These are phyloP conservation scores for Drosophila subpulchrella DNA, from an alignment of 1,140 invertebrate species.

Conservation along the genomic window DNA sequence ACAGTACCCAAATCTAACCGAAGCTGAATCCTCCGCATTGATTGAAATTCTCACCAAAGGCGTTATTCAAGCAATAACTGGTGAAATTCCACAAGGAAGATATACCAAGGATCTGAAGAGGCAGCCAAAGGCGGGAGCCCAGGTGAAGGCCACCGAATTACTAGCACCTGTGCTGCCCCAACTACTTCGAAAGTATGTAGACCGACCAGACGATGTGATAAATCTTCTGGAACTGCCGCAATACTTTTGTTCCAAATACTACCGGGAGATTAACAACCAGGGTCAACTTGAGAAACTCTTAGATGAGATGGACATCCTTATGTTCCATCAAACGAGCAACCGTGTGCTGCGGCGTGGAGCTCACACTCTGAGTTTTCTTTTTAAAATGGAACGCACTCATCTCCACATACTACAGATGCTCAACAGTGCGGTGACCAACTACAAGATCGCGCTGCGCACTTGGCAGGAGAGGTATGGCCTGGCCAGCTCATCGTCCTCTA, in stretches of 20 bases:
- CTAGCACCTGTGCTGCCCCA: slow-evolving; percentile 14
- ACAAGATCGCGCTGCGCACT: slow-evolving; percentile 12
- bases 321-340: slow-evolving; percentile 4
- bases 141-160: slow-evolving; percentile 3
- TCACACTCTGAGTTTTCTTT: slow-evolving; percentile 31
- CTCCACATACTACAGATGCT: slow-evolving; percentile 20
- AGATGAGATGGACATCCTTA: slow-evolving; percentile 19
- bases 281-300: slow-evolving; percentile 4
- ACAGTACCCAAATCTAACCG: neutral
- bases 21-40: slow-evolving; percentile 2
- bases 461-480: slow-evolving; percentile 11
- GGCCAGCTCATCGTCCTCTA: neutral
- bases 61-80: slow-evolving; percentile 53
- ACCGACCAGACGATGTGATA: neutral
- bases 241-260: slow-evolving; percentile 1
- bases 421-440: slow-evolving; percentile 32
- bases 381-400: neutral
- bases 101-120: slow-evolving; percentile 41
- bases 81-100: slow-evolving; percentile 51
- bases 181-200: slow-evolving; percentile 9
- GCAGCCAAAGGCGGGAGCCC: slow-evolving; percentile 3
- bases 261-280: neutral
- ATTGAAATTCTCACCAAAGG: slow-evolving; percentile 53
- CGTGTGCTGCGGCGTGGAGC: slow-evolving; percentile 26
- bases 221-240: slow-evolving; percentile 55